Evolutionary conservation across 2,113 vertebrate species (phyloP), one percentile per base, ranked within the genome.

Genomic region (Phylloscopus trochilus): DNA sequence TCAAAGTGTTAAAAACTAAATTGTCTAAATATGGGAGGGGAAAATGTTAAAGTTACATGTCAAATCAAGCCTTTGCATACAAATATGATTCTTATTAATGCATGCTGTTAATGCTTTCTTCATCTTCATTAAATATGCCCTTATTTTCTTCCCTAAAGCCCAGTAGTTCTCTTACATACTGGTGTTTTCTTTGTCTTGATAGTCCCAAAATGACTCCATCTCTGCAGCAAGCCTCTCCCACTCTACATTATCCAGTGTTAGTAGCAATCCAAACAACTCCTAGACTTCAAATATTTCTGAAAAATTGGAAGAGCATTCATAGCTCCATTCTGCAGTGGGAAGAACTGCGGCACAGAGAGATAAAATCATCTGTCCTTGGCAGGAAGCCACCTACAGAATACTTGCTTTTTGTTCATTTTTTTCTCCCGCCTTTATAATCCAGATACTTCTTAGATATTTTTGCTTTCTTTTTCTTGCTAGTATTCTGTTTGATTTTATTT

Each of bases 321-420:
- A 56, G 69, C n/a, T 93, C 52, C 52, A 26, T 63, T 88, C 64
- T 94, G 60, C 64, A 92, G 79, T 41, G 76, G 82, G 85, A 94
- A 85, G 85, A 92, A 88, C 72, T 0, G 1, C 3, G 0, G 47
- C 85, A 95, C 30, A 83, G 55, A 78, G 49, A 91, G 92, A 96
- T 88, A 94, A 96, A 95, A 94, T 95, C 82, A 0, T 78, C 46
- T 60, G 69, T 58, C 73, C 55, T 84, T 92, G 91, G 87, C 93
- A 82, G 83, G 39, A 95, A 87, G 80, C 91, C 86, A 91, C 41
- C 89, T 62, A 87, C 44, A 90, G 81, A 95, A 79, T 66, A 83
- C 21, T 94, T 89, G 58, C 10, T 75, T 89, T 91, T 87, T 68
- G 62, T 68, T 92, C 68, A 18, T 7, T 14, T 46, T 44, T 73